These are phyloP conservation scores for Autographa pulchrina DNA, from an alignment of 2,888 invertebrate species.

Conservation along the genomic window DNA sequence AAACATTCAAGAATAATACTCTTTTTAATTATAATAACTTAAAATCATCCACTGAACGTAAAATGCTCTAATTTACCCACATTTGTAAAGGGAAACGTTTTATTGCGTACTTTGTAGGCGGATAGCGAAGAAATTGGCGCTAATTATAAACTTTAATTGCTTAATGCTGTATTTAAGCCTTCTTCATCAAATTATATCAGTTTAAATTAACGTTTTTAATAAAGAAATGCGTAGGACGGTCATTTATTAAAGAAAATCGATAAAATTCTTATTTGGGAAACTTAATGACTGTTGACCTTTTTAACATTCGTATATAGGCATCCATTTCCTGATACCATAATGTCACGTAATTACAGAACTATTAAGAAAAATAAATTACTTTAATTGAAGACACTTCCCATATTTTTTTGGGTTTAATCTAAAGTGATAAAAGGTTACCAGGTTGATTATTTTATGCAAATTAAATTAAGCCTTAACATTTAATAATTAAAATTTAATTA, in stretches of 20 bases:
- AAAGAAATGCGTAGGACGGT: slow-evolving; percentile 28
- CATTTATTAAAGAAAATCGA: slow-evolving; percentile 19
- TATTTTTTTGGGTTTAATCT: slow-evolving; percentile 22
- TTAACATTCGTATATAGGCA: slow-evolving; percentile 21
- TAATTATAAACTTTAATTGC: slow-evolving; percentile 16
- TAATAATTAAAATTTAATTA: slow-evolving; percentile 42
- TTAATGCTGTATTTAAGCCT: slow-evolving; percentile 16
- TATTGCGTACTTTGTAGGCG: slow-evolving; percentile 13
- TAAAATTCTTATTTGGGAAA: slow-evolving; percentile 20
- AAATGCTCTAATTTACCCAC: neutral
- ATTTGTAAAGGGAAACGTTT: slow-evolving; percentile 16
- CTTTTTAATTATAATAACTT: neutral
- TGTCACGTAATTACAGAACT: slow-evolving; percentile 25
- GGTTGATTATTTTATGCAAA: slow-evolving; percentile 49
- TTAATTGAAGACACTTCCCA: slow-evolving; percentile 14
- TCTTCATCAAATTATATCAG: neutral
- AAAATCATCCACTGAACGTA: neutral
- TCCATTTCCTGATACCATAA: slow-evolving; percentile 36
- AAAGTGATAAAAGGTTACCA: slow-evolving; percentile 14
- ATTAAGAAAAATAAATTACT: slow-evolving; percentile 24
- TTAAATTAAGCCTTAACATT: slow-evolving; percentile 51
- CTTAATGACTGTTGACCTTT: slow-evolving; percentile 45
- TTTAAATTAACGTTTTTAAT: slow-evolving; percentile 7
- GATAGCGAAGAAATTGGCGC: slow-evolving; percentile 28
- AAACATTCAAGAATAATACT: too few species aligned